These are phyloP conservation scores for Augiades crinisus DNA, from an alignment of 2,888 invertebrate species.

Conservation along the genomic window DNA sequence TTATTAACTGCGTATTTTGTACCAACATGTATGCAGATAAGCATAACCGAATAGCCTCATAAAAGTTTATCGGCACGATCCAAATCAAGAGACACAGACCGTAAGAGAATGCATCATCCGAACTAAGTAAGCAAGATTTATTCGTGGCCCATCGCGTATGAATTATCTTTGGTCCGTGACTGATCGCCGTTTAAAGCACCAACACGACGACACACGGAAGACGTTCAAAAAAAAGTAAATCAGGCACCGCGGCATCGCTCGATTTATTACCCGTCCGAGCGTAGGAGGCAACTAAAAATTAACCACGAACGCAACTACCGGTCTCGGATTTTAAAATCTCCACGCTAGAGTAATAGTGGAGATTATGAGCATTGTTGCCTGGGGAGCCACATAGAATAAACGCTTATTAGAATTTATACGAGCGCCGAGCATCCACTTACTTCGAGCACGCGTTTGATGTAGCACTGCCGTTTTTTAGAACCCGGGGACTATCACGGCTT, in stretches of 20 bases:
- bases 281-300: conserved; percentile 75
- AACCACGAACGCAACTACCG: conserved; percentile 65
- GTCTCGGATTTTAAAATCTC: conserved; percentile 60
- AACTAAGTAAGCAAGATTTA: conserved; percentile 42
- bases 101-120: conserved; percentile 36
- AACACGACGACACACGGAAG: conserved; percentile 53
- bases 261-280: conserved; percentile 64
- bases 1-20: conserved; percentile 27
- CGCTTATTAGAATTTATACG: conserved; percentile 75
- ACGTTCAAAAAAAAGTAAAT: conserved; percentile 35
- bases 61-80: conserved; percentile 44
- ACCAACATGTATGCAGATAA: conserved; percentile 30
- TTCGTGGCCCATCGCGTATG: conserved; percentile 38
- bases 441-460: conserved; percentile 53
- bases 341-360: conserved; percentile 68
- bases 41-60: conserved; percentile 28
- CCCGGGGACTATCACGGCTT: conserved; percentile 61
- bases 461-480: conserved; percentile 62
- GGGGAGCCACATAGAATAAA: conserved; percentile 61
- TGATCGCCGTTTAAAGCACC: conserved; percentile 55
- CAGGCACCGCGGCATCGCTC: conserved; percentile 48
- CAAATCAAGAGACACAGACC: conserved; percentile 40
- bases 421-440: conserved; percentile 41
- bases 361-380: conserved; percentile 74
- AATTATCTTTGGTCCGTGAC: conserved; percentile 51